phyloP scores from a whole-genome alignment of 2,113 vertebrate genomes.

The Pagrus major region DNA sequence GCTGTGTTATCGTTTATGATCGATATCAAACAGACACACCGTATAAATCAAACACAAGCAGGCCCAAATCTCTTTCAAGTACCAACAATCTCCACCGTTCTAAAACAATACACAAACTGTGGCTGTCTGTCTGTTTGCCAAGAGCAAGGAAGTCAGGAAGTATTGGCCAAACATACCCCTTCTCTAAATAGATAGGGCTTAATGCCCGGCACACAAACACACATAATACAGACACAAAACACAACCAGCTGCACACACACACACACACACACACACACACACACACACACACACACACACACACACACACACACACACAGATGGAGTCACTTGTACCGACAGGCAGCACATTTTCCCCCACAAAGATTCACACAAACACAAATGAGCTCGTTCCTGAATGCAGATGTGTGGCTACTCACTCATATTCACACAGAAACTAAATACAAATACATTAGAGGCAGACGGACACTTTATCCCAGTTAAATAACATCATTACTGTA shows the following conservation, averaged over 20 bases:
- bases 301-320: constrained; percentile 36
- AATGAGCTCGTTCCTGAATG: constrained; percentile 45
- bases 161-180: constrained; percentile 74
- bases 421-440: constrained; percentile 38
- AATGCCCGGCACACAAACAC: constrained; percentile 56
- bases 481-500: neutral
- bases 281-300: constrained; percentile 44
- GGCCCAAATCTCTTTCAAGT: constrained; percentile 78
- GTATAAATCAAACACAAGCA: constrained; percentile 76
- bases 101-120: constrained; percentile 76
- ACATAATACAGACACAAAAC: constrained; percentile 55
- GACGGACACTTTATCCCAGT: constrained; percentile 17
- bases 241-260: constrained; percentile 62
- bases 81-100: constrained; percentile 70
- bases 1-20: constrained; percentile 82
- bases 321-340: constrained; percentile 61
- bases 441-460: constrained; percentile 4
- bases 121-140: constrained; percentile 77
- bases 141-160: constrained; percentile 78
- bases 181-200: constrained; percentile 79
- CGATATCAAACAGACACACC: constrained; percentile 81
- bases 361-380: constrained; percentile 58
- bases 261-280: constrained; percentile 37
- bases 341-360: constrained; percentile 52
- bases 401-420: constrained; percentile 38